Evolutionary conservation across 2,888 invertebrate species (phyloP).

Genomic region (Brachycybe producta): DNA sequence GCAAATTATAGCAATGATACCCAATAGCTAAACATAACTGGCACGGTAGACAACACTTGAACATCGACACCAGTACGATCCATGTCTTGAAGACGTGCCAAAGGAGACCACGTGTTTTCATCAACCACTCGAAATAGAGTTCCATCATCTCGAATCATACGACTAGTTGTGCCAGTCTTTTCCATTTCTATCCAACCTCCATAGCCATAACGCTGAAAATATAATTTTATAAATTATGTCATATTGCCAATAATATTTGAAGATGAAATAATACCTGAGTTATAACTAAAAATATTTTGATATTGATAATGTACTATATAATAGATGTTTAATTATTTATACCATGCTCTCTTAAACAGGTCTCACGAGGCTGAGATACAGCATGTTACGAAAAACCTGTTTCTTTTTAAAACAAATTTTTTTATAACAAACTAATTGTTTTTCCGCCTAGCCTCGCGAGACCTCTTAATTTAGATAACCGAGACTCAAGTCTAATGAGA

Average conservation of each 20-base stretch:
- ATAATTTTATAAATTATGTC: neutral
- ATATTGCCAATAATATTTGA: neutral
- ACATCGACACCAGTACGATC: conserved; percentile 39
- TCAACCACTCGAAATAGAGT: conserved; percentile 41
- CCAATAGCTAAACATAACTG: conserved; percentile 47
- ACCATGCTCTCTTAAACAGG: no score
- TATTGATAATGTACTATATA: no score
- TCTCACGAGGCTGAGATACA: no score
- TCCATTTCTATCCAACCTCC: conserved; percentile 41
- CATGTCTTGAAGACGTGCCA: conserved; percentile 40
- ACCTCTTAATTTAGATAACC: no score
- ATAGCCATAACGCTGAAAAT: conserved; percentile 39
- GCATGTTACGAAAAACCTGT: no score
- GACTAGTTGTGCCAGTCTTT: conserved; percentile 27
- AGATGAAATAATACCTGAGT: no score
- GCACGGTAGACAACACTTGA: conserved; percentile 44
- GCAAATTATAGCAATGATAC: conserved; percentile 27
- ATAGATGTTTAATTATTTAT: no score
- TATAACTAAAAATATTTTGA: no score
- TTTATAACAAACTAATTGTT: no score
- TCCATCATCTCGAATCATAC: conserved; percentile 31
- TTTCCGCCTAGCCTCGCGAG: no score
- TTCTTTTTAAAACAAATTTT: no score
- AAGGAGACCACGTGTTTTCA: conserved; percentile 40
- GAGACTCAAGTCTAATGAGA: no score